Conservation (phyloP, 30 jellyfish, hydroid and myxozoan species). For the Morbakka virulenta region DNA sequence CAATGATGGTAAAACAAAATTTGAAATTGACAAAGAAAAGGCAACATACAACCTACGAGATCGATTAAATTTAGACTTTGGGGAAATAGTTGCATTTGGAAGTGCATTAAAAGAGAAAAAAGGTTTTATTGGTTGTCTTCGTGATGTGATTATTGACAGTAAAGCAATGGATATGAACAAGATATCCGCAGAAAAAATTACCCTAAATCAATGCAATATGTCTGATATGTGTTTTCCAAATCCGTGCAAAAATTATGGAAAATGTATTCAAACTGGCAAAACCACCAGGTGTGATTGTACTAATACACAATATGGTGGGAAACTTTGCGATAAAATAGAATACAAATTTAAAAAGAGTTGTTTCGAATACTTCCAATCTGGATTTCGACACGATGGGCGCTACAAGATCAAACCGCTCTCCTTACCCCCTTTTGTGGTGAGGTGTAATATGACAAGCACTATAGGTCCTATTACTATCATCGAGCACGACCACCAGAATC, state of each 20-base stretch:
- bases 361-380: conserved; percentile 52
- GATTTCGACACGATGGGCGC: conserved; percentile 39
- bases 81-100: conserved; percentile 23
- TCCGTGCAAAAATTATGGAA: conserved; percentile 70
- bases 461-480: conserved; percentile 59
- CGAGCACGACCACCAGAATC: conserved; percentile 29
- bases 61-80: background rate
- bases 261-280: conserved; percentile 57
- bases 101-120: conserved; percentile 1
- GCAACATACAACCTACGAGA: background rate
- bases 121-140: conserved; percentile 43
- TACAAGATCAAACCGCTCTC: conserved; percentile 58
- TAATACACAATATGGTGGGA: conserved; percentile 50
- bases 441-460: conserved; percentile 71
- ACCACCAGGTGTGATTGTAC: conserved; percentile 72
- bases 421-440: conserved; percentile 43
- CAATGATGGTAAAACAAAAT: background rate
- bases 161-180: conserved; percentile 12
- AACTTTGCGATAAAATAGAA: conserved; percentile 31
- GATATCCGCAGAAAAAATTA: conserved; percentile 1
- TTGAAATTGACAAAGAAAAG: conserved; percentile 15
- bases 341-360: conserved; percentile 45
- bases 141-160: conserved; percentile 24
- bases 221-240: conserved; percentile 81
- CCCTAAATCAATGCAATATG: conserved; percentile 43